Evolutionary conservation across 1,140 invertebrate species (phyloP).

Genomic region (Neelides sp.): DNA sequence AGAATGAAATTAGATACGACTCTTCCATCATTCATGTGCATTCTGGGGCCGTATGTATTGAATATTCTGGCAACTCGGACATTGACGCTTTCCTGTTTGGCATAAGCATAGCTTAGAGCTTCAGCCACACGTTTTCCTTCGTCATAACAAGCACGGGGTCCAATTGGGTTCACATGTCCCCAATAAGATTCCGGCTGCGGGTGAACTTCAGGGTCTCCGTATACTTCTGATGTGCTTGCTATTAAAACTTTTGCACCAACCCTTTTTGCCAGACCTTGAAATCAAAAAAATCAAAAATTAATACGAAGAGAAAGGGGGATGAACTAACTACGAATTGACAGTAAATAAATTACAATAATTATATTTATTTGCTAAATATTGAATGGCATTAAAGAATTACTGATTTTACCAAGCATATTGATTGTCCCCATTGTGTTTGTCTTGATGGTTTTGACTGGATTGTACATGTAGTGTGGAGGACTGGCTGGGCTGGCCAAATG

Average conservation of each 20-base stretch:
- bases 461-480: slow-evolving; percentile 98
- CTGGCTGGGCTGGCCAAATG: slow-evolving; percentile 97
- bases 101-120: slow-evolving; percentile 91
- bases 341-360: no score
- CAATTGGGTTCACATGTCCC: slow-evolving; percentile 99
- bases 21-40: slow-evolving; percentile 98
- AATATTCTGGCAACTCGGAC: slow-evolving; percentile 96
- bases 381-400: no score
- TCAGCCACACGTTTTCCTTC: slow-evolving; percentile 97
- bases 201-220: slow-evolving; percentile 93
- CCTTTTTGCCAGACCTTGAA: slow-evolving; percentile 70
- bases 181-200: slow-evolving; percentile 92
- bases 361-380: no score
- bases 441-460: slow-evolving; percentile 99
- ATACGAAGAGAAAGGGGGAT: slow-evolving; percentile 22
- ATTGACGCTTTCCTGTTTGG: slow-evolving; percentile 87
- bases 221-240: slow-evolving; percentile 96
- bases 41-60: slow-evolving; percentile 98
- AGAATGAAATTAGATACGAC: slow-evolving; percentile 98
- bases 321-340: slow-evolving; percentile 16
- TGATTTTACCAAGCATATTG: slow-evolving; percentile 78
- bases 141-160: slow-evolving; percentile 87
- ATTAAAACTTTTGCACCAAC: slow-evolving; percentile 88
- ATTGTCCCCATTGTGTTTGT: slow-evolving; percentile 99
- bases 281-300: no score